Base-by-base conservation (phyloP, 1,140 invertebrate genomes). In the Lasioglossum baleicum region DNA sequence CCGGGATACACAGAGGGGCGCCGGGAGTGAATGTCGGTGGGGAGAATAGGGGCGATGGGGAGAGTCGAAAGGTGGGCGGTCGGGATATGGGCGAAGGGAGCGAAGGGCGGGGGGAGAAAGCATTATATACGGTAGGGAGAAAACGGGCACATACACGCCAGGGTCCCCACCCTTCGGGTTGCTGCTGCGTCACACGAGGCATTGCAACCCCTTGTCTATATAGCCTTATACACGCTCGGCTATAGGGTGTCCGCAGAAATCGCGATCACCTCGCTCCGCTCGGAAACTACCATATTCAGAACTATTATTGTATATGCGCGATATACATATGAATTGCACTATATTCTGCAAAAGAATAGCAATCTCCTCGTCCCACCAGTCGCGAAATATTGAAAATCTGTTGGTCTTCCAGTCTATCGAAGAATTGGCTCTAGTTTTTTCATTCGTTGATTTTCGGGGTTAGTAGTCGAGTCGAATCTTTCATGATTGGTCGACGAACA, bases 181-280 rank as follows among this genome's bases (percentile, higher is more conserved):
- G 68, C 48, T 87, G 72, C 84, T 89, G 89, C 88, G 88, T 90
- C 88, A 90, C 87, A 88, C 85, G 83, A 89, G 88, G 83, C 82
- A 89, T 90, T 88, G 87, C 89, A 91, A 90, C 89, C 89, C 90
- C 89, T 90, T 90, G 83, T 84, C 83, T 88, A 83, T 81, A 60
- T 73, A 81, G 44, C 44, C 65, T 53, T 76, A 64, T 56, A 81
- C n/a, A 58, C 60, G 22, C 35, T 31, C 31, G 31, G 13, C 20
- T 40, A 20, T 35, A n/a, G 56, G 56, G 56, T 58, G 56, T 58
- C 61, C 44, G 51, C 7, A 8, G 44, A 51, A 70, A 44, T 26
- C n/a, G 7, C 40, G 51, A 40, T 6, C 44, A 15, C 1, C 8
- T 13, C 1, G 44, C 13, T 8, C 8, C 1, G 44, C 44, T 35